Conservation (phyloP, 1,140 invertebrate genomes). For the Bombus huntii region DNA sequence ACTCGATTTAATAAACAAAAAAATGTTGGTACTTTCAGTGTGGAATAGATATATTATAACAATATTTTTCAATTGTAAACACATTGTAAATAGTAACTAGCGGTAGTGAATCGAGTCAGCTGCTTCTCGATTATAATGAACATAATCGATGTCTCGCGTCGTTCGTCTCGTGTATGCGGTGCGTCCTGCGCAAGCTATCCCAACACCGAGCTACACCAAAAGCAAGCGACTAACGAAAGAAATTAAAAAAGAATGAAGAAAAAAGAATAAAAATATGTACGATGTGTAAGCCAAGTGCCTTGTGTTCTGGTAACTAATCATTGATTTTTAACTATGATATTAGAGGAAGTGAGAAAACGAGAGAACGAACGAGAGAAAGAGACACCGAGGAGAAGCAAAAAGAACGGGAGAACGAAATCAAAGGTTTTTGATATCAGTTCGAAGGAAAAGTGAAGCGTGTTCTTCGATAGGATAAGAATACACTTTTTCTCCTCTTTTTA, state of each 20-base stretch:
- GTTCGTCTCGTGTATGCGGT: slow-evolving; percentile 44
- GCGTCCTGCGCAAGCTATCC: slow-evolving; percentile 69
- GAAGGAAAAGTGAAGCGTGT: slow-evolving; percentile 6
- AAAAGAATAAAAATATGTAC: slow-evolving; percentile 73
- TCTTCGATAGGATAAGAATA: slow-evolving; percentile 39
- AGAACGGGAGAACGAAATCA: slow-evolving; percentile 27
- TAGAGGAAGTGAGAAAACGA: slow-evolving; percentile 66
- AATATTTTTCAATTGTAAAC: neutral
- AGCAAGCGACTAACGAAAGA: slow-evolving; percentile 65
- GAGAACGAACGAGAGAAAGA: slow-evolving; percentile 51
- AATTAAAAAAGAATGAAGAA: slow-evolving; percentile 54
- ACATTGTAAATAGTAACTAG: neutral
- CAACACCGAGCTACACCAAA: slow-evolving; percentile 74
- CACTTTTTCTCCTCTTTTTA: slow-evolving; percentile 6
- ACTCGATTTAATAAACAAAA: neutral
- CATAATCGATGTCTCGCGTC: neutral
- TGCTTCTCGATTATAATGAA: neutral
- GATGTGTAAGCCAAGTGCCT: slow-evolving; percentile 82
- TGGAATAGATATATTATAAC: neutral
- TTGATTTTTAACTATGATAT: slow-evolving; percentile 81
- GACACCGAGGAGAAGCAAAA: slow-evolving; percentile 36
- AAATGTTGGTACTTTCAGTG: too few species aligned
- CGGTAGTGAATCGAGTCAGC: neutral
- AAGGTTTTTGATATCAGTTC: slow-evolving; percentile 48
- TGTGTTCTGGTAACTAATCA: slow-evolving; percentile 82